These are phyloP conservation scores for Odontamblyopus rebecca DNA, from an alignment of 2,797 vertebrate genomes.

Conservation along the genomic window DNA sequence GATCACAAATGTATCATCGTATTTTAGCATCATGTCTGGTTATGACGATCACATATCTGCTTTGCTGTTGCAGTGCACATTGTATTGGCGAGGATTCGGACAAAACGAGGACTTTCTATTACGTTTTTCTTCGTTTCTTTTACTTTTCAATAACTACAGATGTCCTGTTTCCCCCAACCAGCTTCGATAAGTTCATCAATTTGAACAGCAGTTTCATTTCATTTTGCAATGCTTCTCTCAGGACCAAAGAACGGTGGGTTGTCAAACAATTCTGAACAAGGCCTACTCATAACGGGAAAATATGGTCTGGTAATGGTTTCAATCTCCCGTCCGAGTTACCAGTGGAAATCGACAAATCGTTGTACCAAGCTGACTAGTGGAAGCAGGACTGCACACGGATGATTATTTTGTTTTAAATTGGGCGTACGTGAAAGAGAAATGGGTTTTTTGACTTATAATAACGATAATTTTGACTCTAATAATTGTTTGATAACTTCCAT, in stretches of 20 bases:
- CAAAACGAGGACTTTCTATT: conserved; percentile 4
- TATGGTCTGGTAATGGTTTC: background rate
- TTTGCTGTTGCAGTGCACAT: conserved; percentile 1
- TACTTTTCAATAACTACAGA: conserved; percentile 53
- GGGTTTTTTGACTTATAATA: conserved; percentile 49
- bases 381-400: background rate
- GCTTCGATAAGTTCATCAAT: background rate
- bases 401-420: background rate
- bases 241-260: conserved; percentile 1
- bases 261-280: background rate
- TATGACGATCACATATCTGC: conserved; percentile 6
- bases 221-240: conserved; percentile 6
- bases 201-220: background rate
- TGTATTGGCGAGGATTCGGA: conserved; percentile 3
- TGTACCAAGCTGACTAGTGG: background rate
- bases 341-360: background rate
- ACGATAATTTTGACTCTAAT: background rate
- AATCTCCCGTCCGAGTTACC: background rate
- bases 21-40: background rate
- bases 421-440: conserved; percentile 33
- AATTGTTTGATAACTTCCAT: conserved; percentile 62
- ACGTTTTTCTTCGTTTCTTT: conserved; percentile 27
- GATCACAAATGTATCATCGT: conserved; percentile 8
- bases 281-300: background rate
- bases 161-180: conserved; percentile 3